Evolutionary conservation across 1,140 invertebrate species (phyloP), one percentile per base, ranked within the genome.

Genomic region (Zaprionus taronus): DNA sequence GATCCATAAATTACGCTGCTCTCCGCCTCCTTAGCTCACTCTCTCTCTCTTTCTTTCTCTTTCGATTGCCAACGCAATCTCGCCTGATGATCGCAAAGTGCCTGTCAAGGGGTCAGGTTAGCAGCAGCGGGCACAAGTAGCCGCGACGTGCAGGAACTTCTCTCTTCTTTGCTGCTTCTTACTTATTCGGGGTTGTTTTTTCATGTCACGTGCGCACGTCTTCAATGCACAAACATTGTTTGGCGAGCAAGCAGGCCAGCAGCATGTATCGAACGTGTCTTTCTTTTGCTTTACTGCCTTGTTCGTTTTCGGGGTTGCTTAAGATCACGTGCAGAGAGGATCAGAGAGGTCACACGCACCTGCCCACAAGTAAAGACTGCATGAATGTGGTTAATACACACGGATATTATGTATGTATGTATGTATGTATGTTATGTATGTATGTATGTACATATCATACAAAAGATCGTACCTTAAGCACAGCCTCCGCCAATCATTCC

Each of bases 71-170:
- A 51, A 11, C 1, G 47, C 81, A 79, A 85, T 85, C 79, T 84
- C 56, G 68, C 51, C 68, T 78, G 81, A 86, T 86, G 83, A 86
- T 86, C 83, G 56, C 83, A 87, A 75, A 83, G 78, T 83, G 72
- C 67, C 80, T 86, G 83, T 87, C 83, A 86, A 74, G 63, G 66
- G 15, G 56, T 47, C 71, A 78, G 83, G 80, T 41, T 28, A 49
- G 49, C 84, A 86, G 83, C 44, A 53, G 24, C 2, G 2, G 15
- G 7, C n/a, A 28, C 17, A 22, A 22, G 20, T 36, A n/a, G 41
- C n/a, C 41, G 41, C 41, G 41, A 20, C n/a, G 6, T 44, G 41
- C 2, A n/a, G 15, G n/a, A n/a, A 47, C 17, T 47, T 47, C 41
- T 47, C n/a, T 47, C 41, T 17, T 47, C 12, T 22, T 24, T 20